Conservation (phyloP, 2,797 vertebrate species). For the Tragopan temminckii region DNA sequence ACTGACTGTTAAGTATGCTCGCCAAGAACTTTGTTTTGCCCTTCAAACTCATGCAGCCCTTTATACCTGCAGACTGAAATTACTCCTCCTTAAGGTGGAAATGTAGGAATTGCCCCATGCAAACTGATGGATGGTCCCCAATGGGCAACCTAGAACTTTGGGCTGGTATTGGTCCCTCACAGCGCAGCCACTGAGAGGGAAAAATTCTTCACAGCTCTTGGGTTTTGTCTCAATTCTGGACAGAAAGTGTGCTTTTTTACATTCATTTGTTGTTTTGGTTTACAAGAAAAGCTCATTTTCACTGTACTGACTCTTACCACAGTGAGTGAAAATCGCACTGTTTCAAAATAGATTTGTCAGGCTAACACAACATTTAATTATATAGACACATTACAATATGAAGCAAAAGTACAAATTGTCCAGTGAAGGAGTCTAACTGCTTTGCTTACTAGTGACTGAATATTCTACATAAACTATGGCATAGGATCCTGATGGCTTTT, state of each 20-base stretch:
- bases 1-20: slow-evolving; percentile 10
- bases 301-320: neutral
- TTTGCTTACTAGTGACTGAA: neutral
- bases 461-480: neutral
- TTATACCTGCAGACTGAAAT: slow-evolving; percentile 22
- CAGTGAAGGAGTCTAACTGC: neutral
- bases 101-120: neutral
- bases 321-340: neutral
- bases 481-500: neutral
- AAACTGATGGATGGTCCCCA: neutral
- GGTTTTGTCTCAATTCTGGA: neutral
- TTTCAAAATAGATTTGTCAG: neutral
- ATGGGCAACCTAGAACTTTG: neutral
- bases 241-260: neutral
- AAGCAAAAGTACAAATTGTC: slow-evolving; percentile 32
- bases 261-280: neutral
- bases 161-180: neutral
- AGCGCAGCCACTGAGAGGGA: neutral
- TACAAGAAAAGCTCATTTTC: neutral
- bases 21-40: slow-evolving; percentile 37
- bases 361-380: slow-evolving; percentile 9
- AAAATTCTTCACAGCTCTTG: neutral
- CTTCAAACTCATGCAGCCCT: slow-evolving; percentile 5
- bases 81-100: neutral
- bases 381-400: neutral